Evolutionary conservation across 2,113 vertebrate species (phyloP), one percentile per base, ranked within the genome.

Genomic region (Heterocephalus glaber): DNA sequence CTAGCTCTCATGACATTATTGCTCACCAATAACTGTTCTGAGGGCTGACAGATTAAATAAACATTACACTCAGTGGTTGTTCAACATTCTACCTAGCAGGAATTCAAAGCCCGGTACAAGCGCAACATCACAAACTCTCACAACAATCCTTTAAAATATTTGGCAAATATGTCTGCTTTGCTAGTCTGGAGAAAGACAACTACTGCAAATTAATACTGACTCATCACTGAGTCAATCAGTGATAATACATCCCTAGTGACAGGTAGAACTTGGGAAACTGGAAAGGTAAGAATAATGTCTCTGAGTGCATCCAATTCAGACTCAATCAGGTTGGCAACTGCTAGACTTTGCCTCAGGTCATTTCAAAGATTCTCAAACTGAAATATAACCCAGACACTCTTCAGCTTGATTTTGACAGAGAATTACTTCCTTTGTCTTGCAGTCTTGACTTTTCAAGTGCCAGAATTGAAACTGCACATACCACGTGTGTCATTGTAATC

Each of bases 341-440:
- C 60, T 80, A 74, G 54, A 16, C 41, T 90, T 94, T 20, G 35
- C 28, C 35, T 70, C 12, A 28, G 38, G 74, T 82, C 74, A 52
- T 95, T 92, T 77, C 24, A 4, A 65, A 92, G 38, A 66, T 81
- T 38, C 77, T 16, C 38, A 52, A 12, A 22, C 30, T 54, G 60
- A 84, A 89, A 41, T 35, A 30, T 16, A 80, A 68, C 30, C 11
- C 30, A 56, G 17, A 38, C 1, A 30, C 13, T 65, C 47, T 74
- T 91, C 87, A 28, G 58, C 47, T 61, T 93, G 41, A 74, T 89
- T 95, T 80, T 52, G 72, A 72, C 38, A 44, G 35, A 90, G 28
- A 86, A 90, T 68, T 35, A 49, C 44, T 86, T 63, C 54, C 28
- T 79, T 13, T 85, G 56, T 26, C 44, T 89, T 70, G 5, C 22